Conservation (phyloP, 2,113 vertebrate species). For the Ptilonorhynchus violaceus region DNA sequence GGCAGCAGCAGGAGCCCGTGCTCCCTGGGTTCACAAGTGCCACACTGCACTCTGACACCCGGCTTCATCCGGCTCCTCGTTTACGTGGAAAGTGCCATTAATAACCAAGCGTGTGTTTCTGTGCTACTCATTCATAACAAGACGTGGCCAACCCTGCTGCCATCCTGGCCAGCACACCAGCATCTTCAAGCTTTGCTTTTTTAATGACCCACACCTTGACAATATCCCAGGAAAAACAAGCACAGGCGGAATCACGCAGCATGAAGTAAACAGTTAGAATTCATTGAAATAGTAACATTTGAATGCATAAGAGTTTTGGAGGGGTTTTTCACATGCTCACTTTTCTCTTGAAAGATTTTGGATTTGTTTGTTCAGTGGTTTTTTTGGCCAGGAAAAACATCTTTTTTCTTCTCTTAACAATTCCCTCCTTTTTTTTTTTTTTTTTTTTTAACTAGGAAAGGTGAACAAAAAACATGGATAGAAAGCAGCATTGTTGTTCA, state of each 20-base stretch:
- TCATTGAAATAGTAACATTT: not conserved
- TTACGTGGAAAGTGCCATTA: not conserved
- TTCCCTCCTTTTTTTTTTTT: not conserved
- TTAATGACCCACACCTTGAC: not conserved
- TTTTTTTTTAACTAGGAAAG: not conserved
- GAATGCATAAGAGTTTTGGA: not conserved
- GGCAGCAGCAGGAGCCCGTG: not conserved
- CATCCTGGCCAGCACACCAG: not conserved
- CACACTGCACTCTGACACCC: fast-evolving
- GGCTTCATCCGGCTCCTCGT: not conserved
- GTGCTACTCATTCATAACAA: not conserved
- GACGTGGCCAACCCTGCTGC: not conserved
- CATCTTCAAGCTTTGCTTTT: not conserved
- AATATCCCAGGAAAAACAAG: not conserved
- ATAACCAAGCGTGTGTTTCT: not conserved
- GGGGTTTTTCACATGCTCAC: not conserved
- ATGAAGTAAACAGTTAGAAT: not conserved
- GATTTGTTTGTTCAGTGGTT: not conserved
- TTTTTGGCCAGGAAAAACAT: not conserved
- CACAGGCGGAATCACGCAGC: not conserved
- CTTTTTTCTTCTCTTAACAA: not conserved
- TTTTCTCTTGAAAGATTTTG: not conserved
- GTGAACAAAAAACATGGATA: not conserved
- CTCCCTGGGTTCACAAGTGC: not conserved
- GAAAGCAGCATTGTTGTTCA: not conserved